Evolutionary conservation across 2,888 invertebrate genomes (phyloP), one percentile per base, ranked within the genome.

Genomic region (Troglohyphantes excavatus): DNA sequence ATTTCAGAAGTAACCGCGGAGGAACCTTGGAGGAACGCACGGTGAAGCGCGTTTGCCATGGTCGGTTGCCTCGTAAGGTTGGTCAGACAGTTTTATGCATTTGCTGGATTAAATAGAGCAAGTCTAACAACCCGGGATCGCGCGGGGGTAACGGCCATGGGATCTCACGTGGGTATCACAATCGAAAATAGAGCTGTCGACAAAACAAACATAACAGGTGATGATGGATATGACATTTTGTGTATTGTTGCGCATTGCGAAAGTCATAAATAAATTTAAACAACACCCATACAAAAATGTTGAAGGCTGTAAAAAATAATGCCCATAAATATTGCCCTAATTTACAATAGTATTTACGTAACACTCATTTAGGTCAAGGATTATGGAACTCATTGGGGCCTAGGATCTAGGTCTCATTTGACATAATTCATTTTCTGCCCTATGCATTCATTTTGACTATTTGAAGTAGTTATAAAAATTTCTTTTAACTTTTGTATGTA

Each of bases 251-350:
- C 5, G 0, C n/a, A 53, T 53, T 13, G 5, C 5, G 17, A 53
- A 53, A 53, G 53, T 53, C 53, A n/a, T 53, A 53, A 53, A n/a
- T 53, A 53, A 53, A 2, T 53, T 53, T 53, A 53, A n/a, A 53
- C 53, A 13, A n/a, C 53, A 13, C 39, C 39, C 39, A 13, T 39
- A 39, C 13, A n/a, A 33, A 53, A 53, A 53, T 13, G 5, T 0
- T 53, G n/a, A 53, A 17, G 53, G 53, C 2, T 11, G n/a, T 53
- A 53, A 53, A 46, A 46, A 46, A n/a, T 5, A 13, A 13, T 39
- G 7, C 39, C 39, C 39, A 39, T 39, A 39, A 39, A 39, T 39
- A 39, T 39, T 39, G 39, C 9, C 39, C 39, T 13, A 39, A 39
- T 39, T 39, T 39, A 39, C 39, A 39, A 39, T 13, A 39, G 13